phyloP scores from a whole-genome alignment of 2,113 vertebrate genomes.

The Hippoglossus stenolepis region DNA sequence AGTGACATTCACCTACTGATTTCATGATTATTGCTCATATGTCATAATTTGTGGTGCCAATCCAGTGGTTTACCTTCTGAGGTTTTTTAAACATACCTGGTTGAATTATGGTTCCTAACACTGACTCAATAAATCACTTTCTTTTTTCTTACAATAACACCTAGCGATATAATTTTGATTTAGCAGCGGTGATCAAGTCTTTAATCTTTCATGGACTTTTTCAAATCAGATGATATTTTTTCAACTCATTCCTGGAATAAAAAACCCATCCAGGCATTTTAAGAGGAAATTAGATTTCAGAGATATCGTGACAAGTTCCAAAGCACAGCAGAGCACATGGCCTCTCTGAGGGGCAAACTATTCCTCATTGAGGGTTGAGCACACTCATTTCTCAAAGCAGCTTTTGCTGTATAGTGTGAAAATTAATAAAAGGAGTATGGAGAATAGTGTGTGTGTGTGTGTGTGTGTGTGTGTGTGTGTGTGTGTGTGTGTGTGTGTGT shows the following conservation, averaged over 20 bases:
- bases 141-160: neutral
- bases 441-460: constrained; percentile 58
- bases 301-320: constrained; percentile 41
- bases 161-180: neutral
- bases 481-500: constrained; percentile 40
- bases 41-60: neutral
- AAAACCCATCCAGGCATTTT: constrained; percentile 10
- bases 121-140: neutral
- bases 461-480: constrained; percentile 45
- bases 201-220: neutral
- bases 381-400: constrained; percentile 55
- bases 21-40: constrained; percentile 30
- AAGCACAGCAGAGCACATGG: constrained; percentile 20
- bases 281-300: constrained; percentile 33
- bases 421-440: constrained; percentile 55
- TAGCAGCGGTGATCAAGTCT: neutral
- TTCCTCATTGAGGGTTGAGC: constrained; percentile 51
- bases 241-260: neutral
- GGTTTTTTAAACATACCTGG: neutral
- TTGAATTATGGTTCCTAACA: constrained; percentile 8
- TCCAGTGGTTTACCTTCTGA: too few species aligned
- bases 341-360: constrained; percentile 43
- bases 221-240: neutral
- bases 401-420: constrained; percentile 65
- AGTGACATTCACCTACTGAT: constrained; percentile 4